Base-by-base conservation (phyloP, 2,797 vertebrate genomes). In the Intellagama lesueurii region DNA sequence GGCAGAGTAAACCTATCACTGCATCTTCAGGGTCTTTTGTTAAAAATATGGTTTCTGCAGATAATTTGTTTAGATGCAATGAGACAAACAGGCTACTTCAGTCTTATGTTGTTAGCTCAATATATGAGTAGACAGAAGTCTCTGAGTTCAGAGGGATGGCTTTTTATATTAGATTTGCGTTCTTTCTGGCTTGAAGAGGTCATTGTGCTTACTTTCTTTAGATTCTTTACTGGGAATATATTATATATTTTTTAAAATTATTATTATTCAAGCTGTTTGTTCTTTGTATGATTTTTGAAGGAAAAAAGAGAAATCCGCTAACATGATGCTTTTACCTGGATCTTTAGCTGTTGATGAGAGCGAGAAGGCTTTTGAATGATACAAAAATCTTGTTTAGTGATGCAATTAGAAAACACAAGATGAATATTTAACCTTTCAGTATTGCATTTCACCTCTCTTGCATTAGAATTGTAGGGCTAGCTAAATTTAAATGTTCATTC, bases 1-100 rank as follows among this genome's bases (percentile, higher is more conserved):
- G 68, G 5, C 47, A 81, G 68, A 64, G 26, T 56, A 24, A 32
- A 30, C 4, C n/a, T 56, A 86, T 81, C 87, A 44, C 0, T 0
- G 44, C 86, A 0, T 12, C 85, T 83, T 12, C 90, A 90, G 83
- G 70, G 52, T 14, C 87, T 89, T 0, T 90, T 90, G 76, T 0
- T 56, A 92, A 87, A 92, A 94, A 95, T 91, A 93, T 91, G 91
- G 93, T 89, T 93, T 90, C 93, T 88, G 87, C 90, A 91, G 92
- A 89, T 93, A 95, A 94, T 93, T 92, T 1, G 16, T 70, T 90
- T 94, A 87, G 90, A 92, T 92, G 83, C 79, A 90, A 0, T 1
- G 83, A 85, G 87, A 80, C 81, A 86, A 94, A 47, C 85, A 90
- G 91, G 92, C 91, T 94, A 92, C 89, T 93, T 95, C 91, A 93